A percentile compares a stretch with the other conserved stretches of the same genome.
Conservation (phyloP, 1,140 invertebrate species). For the Achatina immaculata region DNA sequence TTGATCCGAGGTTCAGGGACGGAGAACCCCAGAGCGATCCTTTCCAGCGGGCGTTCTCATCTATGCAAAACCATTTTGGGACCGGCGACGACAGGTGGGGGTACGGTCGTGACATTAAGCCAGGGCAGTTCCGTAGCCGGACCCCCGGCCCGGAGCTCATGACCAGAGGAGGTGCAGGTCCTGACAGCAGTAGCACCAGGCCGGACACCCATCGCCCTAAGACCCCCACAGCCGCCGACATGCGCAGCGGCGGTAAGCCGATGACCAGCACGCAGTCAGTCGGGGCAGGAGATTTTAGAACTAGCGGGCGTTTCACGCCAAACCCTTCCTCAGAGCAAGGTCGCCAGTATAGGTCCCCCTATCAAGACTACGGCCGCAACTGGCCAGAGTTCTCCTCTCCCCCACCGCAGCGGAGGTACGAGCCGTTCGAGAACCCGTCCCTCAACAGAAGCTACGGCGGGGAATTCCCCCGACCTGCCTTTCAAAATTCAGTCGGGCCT, state of each 20-base stretch:
- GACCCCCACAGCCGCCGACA: conserved; percentile 67
- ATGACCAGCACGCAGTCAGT: conserved; percentile 39
- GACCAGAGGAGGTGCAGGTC: conserved; percentile 50
- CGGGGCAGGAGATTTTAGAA: conserved; percentile 37
- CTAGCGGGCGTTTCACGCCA: conserved; percentile 48
- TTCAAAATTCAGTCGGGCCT: conserved; percentile 5
- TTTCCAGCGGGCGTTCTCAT: conserved; percentile 22
- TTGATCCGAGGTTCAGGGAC: conserved; percentile 29
- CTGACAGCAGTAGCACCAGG: conserved; percentile 36
- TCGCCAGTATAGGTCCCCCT: conserved; percentile 39
- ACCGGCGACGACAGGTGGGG: conserved; percentile 47
- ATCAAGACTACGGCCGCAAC: conserved; percentile 33
- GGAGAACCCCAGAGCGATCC: conserved; percentile 5
- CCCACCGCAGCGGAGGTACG: conserved; percentile 33
- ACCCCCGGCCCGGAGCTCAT: conserved; percentile 70
- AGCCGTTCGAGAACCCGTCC: conserved; percentile 39
- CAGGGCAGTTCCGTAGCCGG: conserved; percentile 66
- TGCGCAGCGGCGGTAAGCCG: conserved; percentile 60
- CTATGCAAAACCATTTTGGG: conserved; percentile 52
- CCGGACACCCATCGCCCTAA: conserved; percentile 58
- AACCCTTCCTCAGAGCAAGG: conserved; percentile 49
- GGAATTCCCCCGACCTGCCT: conserved; percentile 36
- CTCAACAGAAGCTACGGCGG: conserved; percentile 43
- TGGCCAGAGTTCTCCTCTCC: conserved; percentile 48
- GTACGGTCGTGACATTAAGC: conserved; percentile 51